A percentile compares a stretch with the other conserved stretches of the same genome.
phyloP scores from a whole-genome alignment of 2,113 vertebrate genomes.

The Onychorhynchus coronatus region DNA sequence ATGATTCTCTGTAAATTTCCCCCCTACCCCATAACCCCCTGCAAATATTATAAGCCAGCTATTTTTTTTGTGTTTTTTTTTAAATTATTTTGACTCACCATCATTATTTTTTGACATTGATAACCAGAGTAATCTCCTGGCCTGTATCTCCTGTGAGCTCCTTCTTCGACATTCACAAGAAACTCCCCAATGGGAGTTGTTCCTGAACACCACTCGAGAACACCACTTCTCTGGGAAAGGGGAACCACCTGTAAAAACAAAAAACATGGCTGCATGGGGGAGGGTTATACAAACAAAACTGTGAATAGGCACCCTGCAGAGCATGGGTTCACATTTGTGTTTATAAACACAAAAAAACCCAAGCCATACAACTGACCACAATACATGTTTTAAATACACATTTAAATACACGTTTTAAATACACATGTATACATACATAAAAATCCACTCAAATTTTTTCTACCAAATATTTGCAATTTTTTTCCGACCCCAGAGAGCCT shows the following conservation, averaged over 20 bases:
- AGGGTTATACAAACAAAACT: neutral
- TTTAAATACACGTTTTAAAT: neutral
- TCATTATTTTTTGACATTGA: conserved; percentile 84
- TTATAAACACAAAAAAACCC: neutral
- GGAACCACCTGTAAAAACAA: conserved; percentile 86
- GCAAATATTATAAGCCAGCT: neutral
- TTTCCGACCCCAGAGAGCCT: neutral
- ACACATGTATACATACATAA: rapidly evolving
- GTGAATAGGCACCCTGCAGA: neutral
- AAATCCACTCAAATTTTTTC: neutral
- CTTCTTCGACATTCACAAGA: conserved; percentile 80
- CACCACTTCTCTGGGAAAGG: conserved; percentile 92
- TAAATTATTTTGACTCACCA: conserved; percentile 70
- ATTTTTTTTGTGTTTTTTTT: neutral
- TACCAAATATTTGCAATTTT: neutral
- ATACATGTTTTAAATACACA: neutral
- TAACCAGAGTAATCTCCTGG: conserved; percentile 79
- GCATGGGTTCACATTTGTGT: neutral
- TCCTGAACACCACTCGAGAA: conserved; percentile 96
- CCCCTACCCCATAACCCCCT: neutral
- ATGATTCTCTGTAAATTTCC: neutral
- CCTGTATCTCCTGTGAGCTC: conserved; percentile 90
- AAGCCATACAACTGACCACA: neutral
- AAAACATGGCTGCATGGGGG: neutral
- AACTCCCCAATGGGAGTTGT: conserved; percentile 93